These are phyloP conservation scores for Athalia circularis DNA, from an alignment of 2,888 invertebrate genomes.

Conservation along the genomic window DNA sequence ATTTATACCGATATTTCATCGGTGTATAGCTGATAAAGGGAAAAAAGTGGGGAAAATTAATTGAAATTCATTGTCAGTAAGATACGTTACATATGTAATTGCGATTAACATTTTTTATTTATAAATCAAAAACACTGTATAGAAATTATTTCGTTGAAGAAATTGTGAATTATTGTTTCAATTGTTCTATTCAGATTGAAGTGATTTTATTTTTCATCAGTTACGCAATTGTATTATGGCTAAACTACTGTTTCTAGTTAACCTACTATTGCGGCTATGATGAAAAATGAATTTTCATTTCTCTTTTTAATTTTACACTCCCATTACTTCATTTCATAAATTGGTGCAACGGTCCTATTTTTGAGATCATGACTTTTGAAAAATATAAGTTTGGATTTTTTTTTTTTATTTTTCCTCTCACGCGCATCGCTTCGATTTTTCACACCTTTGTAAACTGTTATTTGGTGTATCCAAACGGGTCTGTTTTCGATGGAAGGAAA, in stretches of 20 bases:
- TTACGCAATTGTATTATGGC: conserved; percentile 1
- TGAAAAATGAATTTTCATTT: too few species aligned
- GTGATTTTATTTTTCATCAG: conserved; percentile 9
- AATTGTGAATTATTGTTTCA: conserved; percentile 49
- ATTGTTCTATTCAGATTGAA: conserved; percentile 7
- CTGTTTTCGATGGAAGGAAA: too few species aligned
- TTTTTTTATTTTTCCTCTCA: conserved; percentile 19
- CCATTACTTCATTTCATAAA: neutral
- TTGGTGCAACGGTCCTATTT: neutral
- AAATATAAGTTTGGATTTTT: neutral
- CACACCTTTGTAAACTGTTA: too few species aligned
- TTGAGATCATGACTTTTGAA: neutral
- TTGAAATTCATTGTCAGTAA: too few species aligned
- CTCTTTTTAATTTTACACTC: too few species aligned
- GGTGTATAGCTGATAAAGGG: too few species aligned
- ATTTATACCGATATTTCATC: too few species aligned
- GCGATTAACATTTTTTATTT: conserved; percentile 33
- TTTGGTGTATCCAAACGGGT: too few species aligned
- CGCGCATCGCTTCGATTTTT: neutral
- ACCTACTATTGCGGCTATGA: too few species aligned
- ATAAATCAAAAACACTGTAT: too few species aligned
- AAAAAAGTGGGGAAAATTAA: too few species aligned
- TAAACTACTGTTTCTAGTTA: neutral
- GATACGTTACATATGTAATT: neutral
- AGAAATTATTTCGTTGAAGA: conserved; percentile 39